Evolutionary conservation across 2,113 vertebrate species (phyloP).

Genomic region (Gallinago paraguaiae): DNA sequence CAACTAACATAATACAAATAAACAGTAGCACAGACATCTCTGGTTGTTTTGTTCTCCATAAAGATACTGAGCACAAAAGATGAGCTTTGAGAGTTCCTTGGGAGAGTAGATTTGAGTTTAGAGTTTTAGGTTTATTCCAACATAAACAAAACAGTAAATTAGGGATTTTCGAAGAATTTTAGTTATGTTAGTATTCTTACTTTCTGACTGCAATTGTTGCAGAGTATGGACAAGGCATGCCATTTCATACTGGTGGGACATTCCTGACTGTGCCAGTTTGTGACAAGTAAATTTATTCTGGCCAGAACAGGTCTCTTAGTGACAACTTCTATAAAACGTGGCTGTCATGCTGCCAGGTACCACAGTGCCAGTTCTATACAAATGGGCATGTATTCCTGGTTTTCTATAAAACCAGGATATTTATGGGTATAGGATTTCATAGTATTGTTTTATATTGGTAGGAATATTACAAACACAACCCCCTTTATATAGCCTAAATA

Average conservation of each 20-base stretch:
- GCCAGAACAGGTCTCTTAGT: neutral
- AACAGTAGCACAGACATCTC: neutral
- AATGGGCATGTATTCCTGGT: neutral
- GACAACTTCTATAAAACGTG: neutral
- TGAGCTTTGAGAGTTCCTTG: neutral
- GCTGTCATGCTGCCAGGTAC: neutral
- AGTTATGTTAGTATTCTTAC: neutral
- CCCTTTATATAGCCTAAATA: neutral
- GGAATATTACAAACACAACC: fast-evolving
- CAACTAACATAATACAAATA: neutral
- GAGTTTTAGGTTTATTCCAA: neutral
- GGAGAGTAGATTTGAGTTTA: neutral
- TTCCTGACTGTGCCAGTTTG: neutral
- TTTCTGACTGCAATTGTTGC: neutral
- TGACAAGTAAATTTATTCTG: neutral
- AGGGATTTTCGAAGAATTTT: neutral
- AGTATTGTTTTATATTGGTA: neutral
- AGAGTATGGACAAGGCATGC: neutral
- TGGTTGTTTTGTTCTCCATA: neutral
- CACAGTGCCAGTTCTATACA: neutral
- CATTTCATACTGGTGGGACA: neutral
- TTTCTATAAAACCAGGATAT: neutral
- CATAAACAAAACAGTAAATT: neutral
- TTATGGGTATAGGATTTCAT: neutral
- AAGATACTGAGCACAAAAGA: neutral